Evolutionary conservation across 2,888 invertebrate species (phyloP).

Genomic region (Schizaphis graminum): DNA sequence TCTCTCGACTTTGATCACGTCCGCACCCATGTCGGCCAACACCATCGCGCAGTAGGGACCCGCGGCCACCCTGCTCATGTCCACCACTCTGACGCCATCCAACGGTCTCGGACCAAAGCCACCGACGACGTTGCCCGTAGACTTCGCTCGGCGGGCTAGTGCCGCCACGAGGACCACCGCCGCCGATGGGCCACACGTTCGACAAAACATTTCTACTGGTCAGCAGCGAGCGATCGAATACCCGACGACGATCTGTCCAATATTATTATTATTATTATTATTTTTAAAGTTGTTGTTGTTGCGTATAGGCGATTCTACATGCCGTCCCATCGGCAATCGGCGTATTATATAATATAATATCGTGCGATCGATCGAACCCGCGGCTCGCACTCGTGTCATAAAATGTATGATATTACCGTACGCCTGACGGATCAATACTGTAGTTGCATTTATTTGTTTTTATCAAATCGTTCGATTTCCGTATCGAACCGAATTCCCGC

Average conservation of each 20-base stretch:
- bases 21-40: slow-evolving; percentile 92
- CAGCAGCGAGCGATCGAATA: not conserved
- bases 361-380: not conserved
- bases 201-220: not conserved
- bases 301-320: not conserved
- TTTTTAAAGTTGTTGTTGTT: not conserved
- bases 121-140: not conserved
- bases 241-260: not conserved
- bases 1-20: slow-evolving; percentile 91
- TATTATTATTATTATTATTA: not conserved
- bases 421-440: not conserved
- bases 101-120: slow-evolving; percentile 73
- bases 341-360: not conserved
- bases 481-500: not conserved
- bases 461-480: not conserved
- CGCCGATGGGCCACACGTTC: not conserved
- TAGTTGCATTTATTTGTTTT: not conserved
- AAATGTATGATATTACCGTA: not conserved
- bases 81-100: slow-evolving; percentile 81
- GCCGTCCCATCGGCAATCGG: not conserved
- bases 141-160: not conserved
- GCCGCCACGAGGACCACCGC: not conserved
- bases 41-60: slow-evolving; percentile 97
- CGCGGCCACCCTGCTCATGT: slow-evolving; percentile 89
- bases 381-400: not conserved